Conservation (phyloP, 2,113 vertebrate genomes). For the Sclerurus mexicanus region DNA sequence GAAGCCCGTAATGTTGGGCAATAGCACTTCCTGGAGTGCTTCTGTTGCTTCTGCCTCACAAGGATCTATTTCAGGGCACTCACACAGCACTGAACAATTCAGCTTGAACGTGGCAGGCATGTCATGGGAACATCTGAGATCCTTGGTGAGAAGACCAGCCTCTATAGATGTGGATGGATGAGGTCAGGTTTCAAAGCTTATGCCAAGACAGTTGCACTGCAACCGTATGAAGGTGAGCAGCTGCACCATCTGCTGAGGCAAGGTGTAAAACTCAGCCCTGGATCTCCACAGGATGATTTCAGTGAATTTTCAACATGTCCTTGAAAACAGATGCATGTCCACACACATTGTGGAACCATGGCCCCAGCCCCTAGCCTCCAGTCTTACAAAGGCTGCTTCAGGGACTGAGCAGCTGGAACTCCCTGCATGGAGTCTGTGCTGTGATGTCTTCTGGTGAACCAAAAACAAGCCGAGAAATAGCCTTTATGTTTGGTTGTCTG, state of each 20-base stretch:
- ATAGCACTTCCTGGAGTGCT: background rate
- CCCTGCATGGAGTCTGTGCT: background rate
- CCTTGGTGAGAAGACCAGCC: background rate
- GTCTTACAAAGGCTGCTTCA: background rate
- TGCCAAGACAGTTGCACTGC: background rate
- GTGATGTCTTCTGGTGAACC: background rate
- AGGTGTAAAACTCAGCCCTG: background rate
- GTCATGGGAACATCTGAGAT: background rate
- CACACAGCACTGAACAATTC: fast-evolving
- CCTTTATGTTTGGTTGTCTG: fast-evolving
- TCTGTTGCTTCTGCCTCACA: background rate
- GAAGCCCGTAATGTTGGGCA: background rate
- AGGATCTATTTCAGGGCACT: fast-evolving
- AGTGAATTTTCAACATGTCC: background rate
- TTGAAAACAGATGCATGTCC: fast-evolving
- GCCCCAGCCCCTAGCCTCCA: no score
- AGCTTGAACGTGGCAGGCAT: fast-evolving
- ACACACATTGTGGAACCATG: fast-evolving
- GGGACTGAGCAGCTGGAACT: background rate
- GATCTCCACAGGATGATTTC: background rate
- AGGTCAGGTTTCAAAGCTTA: background rate
- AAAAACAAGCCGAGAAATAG: background rate
- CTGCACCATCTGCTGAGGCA: background rate
- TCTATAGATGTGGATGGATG: background rate
- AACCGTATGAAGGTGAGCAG: fast-evolving